These are phyloP conservation scores for Poecilus cupreus DNA, from an alignment of 2,888 invertebrate species.

Conservation along the genomic window DNA sequence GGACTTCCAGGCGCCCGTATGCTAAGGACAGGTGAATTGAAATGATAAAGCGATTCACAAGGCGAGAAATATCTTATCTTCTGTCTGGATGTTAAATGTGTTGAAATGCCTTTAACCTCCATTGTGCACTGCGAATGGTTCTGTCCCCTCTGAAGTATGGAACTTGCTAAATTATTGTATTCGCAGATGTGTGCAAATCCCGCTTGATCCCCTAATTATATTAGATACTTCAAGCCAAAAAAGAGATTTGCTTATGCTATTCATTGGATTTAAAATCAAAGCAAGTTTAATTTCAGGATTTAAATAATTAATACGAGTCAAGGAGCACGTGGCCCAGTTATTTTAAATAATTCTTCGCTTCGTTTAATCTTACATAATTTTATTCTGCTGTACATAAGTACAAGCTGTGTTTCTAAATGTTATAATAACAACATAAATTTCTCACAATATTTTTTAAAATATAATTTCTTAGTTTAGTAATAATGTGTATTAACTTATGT, in stretches of 20 bases:
- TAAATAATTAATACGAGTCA: not conserved
- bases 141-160: not conserved
- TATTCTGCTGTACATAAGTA: too few relatives aligned
- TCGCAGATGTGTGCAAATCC: slow-evolving; percentile 27
- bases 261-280: not conserved
- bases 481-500: too few relatives aligned
- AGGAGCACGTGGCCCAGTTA: not conserved
- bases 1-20: slow-evolving; percentile 61
- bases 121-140: slow-evolving; percentile 43
- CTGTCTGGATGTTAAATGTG: slow-evolving; percentile 60
- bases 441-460: too few relatives aligned
- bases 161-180: slow-evolving; percentile 42
- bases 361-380: not conserved
- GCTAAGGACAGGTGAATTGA: slow-evolving; percentile 63
- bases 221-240: slow-evolving; percentile 1
- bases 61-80: slow-evolving; percentile 61
- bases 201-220: slow-evolving; percentile 3
- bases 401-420: too few relatives aligned
- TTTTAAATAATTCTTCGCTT: not conserved
- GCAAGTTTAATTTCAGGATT: not conserved
- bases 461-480: too few relatives aligned
- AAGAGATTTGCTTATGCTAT: not conserved
- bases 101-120: slow-evolving; percentile 58
- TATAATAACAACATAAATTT: too few relatives aligned
- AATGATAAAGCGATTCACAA: slow-evolving; percentile 62